Evolutionary conservation across 2,113 vertebrate species (phyloP).

Genomic region (Sterrhoptilus dennistouni): DNA sequence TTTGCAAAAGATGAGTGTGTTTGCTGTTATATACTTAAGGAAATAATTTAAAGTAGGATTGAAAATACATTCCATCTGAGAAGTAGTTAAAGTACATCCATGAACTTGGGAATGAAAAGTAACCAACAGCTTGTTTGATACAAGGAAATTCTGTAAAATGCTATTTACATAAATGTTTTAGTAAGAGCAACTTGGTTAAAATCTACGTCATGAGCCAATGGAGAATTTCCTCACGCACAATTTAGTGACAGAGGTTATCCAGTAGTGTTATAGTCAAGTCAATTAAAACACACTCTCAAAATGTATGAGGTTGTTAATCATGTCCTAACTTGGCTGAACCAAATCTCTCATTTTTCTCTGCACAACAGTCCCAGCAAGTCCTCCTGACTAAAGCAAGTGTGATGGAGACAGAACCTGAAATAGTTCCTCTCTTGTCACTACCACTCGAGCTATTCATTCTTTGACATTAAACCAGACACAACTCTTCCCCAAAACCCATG

Average conservation of each 20-base stretch:
- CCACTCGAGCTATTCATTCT: not conserved
- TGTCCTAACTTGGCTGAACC: not conserved
- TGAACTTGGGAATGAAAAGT: not conserved
- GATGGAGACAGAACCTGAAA: not conserved
- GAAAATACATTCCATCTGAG: not conserved
- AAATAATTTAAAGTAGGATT: not conserved
- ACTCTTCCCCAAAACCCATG: not conserved
- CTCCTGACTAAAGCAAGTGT: not conserved
- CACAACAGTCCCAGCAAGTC: not conserved
- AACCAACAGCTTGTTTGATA: not conserved
- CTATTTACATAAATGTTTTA: not conserved
- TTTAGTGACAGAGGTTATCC: not conserved
- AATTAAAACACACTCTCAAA: not conserved
- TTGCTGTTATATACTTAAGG: not conserved
- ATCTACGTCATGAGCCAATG: not conserved
- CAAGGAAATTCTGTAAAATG: not conserved
- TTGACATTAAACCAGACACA: not conserved
- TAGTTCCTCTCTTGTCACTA: not conserved
- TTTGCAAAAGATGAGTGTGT: not conserved
- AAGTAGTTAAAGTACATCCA: not conserved
- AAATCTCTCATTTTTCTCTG: not conserved
- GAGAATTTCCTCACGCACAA: not conserved
- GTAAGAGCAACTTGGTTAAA: not conserved
- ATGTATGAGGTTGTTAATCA: not conserved
- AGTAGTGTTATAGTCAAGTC: not conserved